phyloP scores from a whole-genome alignment of 2,113 vertebrate species.

The Melanostigma gelatinosum region DNA sequence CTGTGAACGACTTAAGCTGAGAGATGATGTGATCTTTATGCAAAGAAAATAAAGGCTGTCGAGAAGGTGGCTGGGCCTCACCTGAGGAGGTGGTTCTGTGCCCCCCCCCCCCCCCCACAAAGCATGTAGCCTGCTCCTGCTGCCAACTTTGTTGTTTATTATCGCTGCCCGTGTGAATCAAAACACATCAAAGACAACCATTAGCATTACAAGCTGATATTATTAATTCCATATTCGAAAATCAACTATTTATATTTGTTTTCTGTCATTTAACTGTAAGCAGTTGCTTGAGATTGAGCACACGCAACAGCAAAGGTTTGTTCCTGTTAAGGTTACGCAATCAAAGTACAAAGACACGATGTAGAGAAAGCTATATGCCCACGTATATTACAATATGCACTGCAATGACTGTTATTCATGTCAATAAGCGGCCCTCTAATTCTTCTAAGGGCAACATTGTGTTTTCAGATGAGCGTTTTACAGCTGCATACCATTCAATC shows the following conservation, averaged over 20 bases:
- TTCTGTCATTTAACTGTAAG: background rate
- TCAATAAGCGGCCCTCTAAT: background rate
- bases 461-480: slow-evolving; percentile 25
- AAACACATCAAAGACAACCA: slow-evolving; percentile 5
- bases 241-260: background rate
- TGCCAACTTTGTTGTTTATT: slow-evolving; percentile 13
- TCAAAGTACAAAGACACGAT: background rate
- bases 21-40: slow-evolving; percentile 50
- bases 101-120: background rate
- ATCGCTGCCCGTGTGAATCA: background rate
- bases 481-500: slow-evolving; percentile 26
- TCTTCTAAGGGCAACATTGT: background rate
- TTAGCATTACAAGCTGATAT: background rate
- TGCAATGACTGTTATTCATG: background rate
- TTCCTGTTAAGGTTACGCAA: background rate
- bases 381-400: slow-evolving; percentile 5
- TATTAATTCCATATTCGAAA: background rate
- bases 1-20: slow-evolving; percentile 52
- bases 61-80: slow-evolving; percentile 48
- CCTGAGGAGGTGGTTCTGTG: slow-evolving; percentile 43
- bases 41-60: slow-evolving; percentile 39
- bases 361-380: background rate
- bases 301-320: background rate
- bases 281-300: background rate
- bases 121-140: slow-evolving; percentile 9